A percentile compares a stretch with the other conserved stretches of the same genome.
Conservation (phyloP, 2,888 invertebrate species). For the Malacosoma neustria region DNA sequence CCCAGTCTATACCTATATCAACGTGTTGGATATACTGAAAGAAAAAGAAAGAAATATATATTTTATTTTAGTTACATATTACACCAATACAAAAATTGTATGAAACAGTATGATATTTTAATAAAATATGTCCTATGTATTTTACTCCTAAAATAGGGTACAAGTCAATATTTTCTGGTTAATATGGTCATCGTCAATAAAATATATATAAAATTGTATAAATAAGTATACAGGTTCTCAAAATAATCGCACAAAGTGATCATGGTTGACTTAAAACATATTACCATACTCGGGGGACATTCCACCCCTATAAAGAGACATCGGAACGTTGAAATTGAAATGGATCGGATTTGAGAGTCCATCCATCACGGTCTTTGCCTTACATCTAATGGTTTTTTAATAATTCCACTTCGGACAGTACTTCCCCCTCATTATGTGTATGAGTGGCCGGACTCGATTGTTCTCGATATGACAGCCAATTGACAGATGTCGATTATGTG, state of each 20-base stretch:
- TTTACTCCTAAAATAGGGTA: too few species aligned
- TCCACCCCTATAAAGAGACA: constrained; percentile 55
- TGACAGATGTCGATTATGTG: constrained; percentile 53
- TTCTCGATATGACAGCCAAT: constrained; percentile 61
- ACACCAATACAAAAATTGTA: too few species aligned
- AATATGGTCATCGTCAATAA: too few species aligned
- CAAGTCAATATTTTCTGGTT: too few species aligned
- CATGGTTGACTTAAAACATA: constrained; percentile 40
- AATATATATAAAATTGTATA: too few species aligned
- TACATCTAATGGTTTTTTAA: constrained; percentile 71
- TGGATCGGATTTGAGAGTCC: constrained; percentile 67
- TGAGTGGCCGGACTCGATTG: constrained; percentile 53
- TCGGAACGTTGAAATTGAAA: constrained; percentile 58
- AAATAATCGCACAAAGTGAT: constrained; percentile 21
- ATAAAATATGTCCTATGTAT: too few species aligned
- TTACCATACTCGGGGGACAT: constrained; percentile 51
- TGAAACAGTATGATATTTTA: too few species aligned
- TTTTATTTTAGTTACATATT: too few species aligned
- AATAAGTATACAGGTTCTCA: too few species aligned
- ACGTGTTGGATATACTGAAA: too few species aligned
- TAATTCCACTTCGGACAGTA: constrained; percentile 55
- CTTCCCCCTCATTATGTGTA: constrained; percentile 49
- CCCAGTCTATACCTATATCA: too few species aligned
- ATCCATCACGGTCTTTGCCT: constrained; percentile 63
- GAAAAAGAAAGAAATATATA: too few species aligned